Percentiles rank a stretch among this genome's conserved stretches.
Evolutionary conservation across 1,140 invertebrate species (phyloP).

Genomic region (Atta cephalotes): DNA sequence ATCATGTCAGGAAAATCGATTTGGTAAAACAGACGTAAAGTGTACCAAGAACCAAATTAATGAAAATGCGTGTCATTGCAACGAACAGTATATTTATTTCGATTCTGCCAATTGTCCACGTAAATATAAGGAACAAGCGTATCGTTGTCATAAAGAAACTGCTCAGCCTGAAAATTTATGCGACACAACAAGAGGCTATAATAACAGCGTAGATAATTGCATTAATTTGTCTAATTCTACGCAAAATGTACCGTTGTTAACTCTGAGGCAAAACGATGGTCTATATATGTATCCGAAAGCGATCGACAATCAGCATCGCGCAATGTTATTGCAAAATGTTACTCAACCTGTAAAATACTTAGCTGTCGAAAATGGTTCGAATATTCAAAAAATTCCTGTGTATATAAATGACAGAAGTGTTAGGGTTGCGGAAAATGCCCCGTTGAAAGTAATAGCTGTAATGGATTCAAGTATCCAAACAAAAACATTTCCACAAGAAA

Average conservation of each 20-base stretch:
- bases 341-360: conserved; percentile 49
- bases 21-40: not conserved
- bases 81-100: not conserved
- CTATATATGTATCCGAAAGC: not conserved
- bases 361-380: not conserved
- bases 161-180: not conserved
- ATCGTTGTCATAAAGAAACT: not conserved
- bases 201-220: not conserved
- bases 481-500: conserved; percentile 17
- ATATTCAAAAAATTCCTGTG: conserved; percentile 14
- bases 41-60: not conserved
- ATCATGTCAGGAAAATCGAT: not conserved
- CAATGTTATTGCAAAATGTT: not conserved
- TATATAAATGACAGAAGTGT: not conserved
- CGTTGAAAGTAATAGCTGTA: conserved; percentile 16
- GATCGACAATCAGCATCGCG: not conserved
- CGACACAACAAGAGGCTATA: not conserved
- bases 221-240: not conserved
- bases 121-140: conserved; percentile 24
- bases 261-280: not conserved
- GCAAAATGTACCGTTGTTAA: not conserved
- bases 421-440: conserved; percentile 9
- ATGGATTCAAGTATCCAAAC: not conserved
- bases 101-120: conserved; percentile 2
- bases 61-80: not conserved